phyloP scores from a whole-genome alignment of 2,888 invertebrate genomes.

The Cotesia congregata region DNA sequence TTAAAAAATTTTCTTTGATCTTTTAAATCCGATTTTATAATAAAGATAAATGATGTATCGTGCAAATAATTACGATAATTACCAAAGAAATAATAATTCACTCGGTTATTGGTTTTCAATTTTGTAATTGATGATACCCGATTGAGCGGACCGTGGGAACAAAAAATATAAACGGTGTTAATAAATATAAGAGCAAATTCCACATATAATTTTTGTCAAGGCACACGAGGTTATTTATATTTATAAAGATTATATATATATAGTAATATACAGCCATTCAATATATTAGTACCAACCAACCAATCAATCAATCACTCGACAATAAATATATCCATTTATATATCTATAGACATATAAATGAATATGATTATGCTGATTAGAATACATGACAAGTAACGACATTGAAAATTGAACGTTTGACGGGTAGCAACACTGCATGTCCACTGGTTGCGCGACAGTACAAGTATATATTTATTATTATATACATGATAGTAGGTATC shows the following conservation, averaged over 20 bases:
- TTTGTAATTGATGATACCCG: not conserved
- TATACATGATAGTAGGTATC: constrained; percentile 35
- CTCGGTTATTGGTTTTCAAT: not conserved
- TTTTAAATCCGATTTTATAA: not conserved
- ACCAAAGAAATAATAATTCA: not conserved
- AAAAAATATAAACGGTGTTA: not conserved
- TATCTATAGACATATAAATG: constrained; percentile 44
- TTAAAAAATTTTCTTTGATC: not conserved
- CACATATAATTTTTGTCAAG: constrained; percentile 52
- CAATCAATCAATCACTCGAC: constrained; percentile 51
- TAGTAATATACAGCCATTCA: constrained; percentile 52
- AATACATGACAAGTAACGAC: constrained; percentile 64
- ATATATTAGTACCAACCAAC: constrained; percentile 21
- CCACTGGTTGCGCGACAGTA: constrained; percentile 59
- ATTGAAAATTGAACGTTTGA: constrained; percentile 63
- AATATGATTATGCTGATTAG: constrained; percentile 45
- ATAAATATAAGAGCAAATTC: constrained; percentile 29
- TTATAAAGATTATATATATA: constrained; percentile 19
- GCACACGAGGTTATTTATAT: constrained; percentile 51
- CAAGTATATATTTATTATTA: constrained; percentile 51
- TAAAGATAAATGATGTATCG: not conserved
- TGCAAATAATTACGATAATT: not conserved
- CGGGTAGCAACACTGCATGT: constrained; percentile 60
- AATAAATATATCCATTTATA: constrained; percentile 55
- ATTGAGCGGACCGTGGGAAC: not conserved